phyloP scores from a whole-genome alignment of 2,888 invertebrate genomes.

The Asteroscopus sphinx region DNA sequence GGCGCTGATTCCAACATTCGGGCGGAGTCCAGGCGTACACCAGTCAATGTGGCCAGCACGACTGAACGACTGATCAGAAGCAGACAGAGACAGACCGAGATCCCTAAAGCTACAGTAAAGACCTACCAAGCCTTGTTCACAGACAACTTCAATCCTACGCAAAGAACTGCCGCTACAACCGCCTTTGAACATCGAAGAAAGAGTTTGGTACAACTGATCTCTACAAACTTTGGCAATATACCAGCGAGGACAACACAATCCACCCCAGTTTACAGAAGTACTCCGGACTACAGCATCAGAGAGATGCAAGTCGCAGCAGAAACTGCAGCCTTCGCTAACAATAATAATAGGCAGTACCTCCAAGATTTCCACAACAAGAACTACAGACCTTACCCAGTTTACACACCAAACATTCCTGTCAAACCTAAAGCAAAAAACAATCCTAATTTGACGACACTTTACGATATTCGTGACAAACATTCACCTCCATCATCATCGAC shows the following conservation, averaged over 20 bases:
- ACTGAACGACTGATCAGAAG: constrained; percentile 79
- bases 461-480: constrained; percentile 79
- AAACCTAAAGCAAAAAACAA: constrained; percentile 75
- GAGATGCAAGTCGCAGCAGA: constrained; percentile 94
- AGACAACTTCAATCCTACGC: constrained; percentile 77
- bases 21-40: constrained; percentile 77
- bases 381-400: constrained; percentile 82
- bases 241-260: constrained; percentile 75
- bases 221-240: constrained; percentile 76
- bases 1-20: constrained; percentile 73
- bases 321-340: constrained; percentile 93
- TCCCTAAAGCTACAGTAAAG: constrained; percentile 75
- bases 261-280: constrained; percentile 75
- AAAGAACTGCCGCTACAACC: constrained; percentile 75
- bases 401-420: constrained; percentile 75
- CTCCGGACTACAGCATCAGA: constrained; percentile 80
- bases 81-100: constrained; percentile 76
- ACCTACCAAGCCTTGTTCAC: constrained; percentile 78
- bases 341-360: constrained; percentile 82
- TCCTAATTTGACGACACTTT: constrained; percentile 83
- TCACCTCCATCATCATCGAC: constrained; percentile 57
- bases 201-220: constrained; percentile 81
- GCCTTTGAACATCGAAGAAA: constrained; percentile 80
- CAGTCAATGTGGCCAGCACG: constrained; percentile 77
- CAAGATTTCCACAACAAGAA: constrained; percentile 82